Percentiles rank a stretch among this genome's conserved stretches.
Evolutionary conservation across 1,140 invertebrate species (phyloP).

Genomic region (Aradophagus sp.): DNA sequence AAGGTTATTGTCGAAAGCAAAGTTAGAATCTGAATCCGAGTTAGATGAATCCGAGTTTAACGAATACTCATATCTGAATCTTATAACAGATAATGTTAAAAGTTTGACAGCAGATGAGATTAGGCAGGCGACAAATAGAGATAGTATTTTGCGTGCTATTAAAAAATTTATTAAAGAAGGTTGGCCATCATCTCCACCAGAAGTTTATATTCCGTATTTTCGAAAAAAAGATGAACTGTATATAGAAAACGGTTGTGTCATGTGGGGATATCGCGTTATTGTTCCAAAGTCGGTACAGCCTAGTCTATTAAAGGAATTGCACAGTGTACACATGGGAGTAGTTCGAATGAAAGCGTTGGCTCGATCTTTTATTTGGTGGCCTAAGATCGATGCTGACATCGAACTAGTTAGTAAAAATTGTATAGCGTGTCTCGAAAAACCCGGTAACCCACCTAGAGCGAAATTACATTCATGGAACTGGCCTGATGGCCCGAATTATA

Average conservation of each 20-base stretch:
- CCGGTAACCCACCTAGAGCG: conserved; percentile 31
- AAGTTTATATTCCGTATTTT: no score
- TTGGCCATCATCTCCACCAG: no score
- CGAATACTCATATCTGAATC: conserved; percentile 29
- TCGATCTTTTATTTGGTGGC: conserved; percentile 48
- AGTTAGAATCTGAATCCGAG: no score
- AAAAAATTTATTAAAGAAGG: no score
- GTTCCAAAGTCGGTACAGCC: conserved; percentile 1
- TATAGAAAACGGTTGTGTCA: conserved; percentile 32
- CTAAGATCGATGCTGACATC: conserved; percentile 29
- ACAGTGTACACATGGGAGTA: conserved; percentile 58
- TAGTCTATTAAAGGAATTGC: conserved; percentile 58
- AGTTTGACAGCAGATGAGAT: conserved; percentile 23
- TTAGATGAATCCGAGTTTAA: not conserved
- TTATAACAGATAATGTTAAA: conserved; percentile 20
- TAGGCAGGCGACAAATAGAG: conserved; percentile 21
- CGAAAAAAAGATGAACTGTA: not conserved
- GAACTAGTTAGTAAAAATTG: conserved; percentile 24
- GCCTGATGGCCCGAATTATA: conserved; percentile 1
- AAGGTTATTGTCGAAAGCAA: conserved; percentile 43
- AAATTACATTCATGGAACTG: conserved; percentile 19
- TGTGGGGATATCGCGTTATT: conserved; percentile 28
- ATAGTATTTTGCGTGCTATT: conserved; percentile 17
- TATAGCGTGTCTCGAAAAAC: conserved; percentile 17
- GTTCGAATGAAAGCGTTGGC: conserved; percentile 62